Base-by-base conservation (phyloP, 2,888 invertebrate genomes). In the Tachina grossa region DNA sequence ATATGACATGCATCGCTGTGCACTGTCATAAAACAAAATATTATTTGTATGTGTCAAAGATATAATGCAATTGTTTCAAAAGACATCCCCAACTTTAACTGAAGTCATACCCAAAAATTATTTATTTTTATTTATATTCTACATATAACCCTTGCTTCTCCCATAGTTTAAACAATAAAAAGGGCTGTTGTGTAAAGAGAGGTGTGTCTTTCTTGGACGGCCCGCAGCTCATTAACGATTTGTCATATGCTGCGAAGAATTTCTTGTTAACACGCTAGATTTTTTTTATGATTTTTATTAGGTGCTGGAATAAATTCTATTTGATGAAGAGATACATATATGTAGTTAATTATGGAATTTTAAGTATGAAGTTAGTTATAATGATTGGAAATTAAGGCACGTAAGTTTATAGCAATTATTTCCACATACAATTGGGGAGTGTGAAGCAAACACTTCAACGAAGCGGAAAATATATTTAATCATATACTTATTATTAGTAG, bases 1-100 rank as follows among this genome's bases (percentile, higher is more conserved):
- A 77, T 41, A 76, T 79, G 84, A 61, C 61, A 61, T 69, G 39
- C 47, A 78, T 78, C 68, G 82, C 85, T 81, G 85, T 66, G 66
- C 51, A 51, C 57, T 65, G 74, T 75, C 82, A 82, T 78, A 85
- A 78, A 81, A 78, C 31, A 19, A 22, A 49, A 74, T 47, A 49
- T 13, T 61, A 16, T 47, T 45, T 78, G 41, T 69, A 45, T 55
- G 68, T 68, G 72, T 76, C 57, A 76, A 72, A 72, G 65, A 85
- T 59, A 75, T 78, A 55, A 74, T 78, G 82, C 75, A 82, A 85
- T 82, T 82, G 69, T 75, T 59, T 45, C 6, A 14, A 43, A 71
- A 55, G 16, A 39, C n/a, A 61, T 53, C 65, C 66, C 65, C 47
- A 57, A 47, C 71, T 45, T 72, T 47, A 45, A 39, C n/a, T 22